Conservation (phyloP, 2,797 vertebrate genomes). For the Myotis daubentonii region DNA sequence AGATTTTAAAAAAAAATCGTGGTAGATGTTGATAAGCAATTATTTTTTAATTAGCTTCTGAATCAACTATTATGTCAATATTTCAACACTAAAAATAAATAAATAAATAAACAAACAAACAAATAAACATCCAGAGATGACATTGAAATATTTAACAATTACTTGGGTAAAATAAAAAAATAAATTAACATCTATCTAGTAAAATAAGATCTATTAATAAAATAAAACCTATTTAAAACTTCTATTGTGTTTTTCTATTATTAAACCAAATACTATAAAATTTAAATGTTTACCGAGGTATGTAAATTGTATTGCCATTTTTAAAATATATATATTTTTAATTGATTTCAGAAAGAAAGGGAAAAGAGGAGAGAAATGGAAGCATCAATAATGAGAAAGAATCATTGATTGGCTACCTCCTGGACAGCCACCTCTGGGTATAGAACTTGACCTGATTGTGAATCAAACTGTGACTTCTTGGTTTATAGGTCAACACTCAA, state of each 20-base stretch:
- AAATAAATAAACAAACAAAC: not conserved
- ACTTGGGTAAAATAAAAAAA: not conserved
- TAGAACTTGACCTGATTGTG: no score
- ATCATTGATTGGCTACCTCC: no score
- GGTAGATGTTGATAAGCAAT: conserved; percentile 5
- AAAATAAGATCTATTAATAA: no score
- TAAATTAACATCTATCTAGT: not conserved
- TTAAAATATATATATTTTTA: not conserved
- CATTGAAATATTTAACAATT: conserved; percentile 35
- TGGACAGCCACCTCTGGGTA: no score
- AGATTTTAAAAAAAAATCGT: not conserved
- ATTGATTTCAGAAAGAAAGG: no score
- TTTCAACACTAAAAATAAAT: conserved; percentile 17
- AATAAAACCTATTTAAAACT: not conserved
- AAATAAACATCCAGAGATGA: not conserved
- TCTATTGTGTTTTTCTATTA: not conserved
- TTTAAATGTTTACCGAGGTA: not conserved
- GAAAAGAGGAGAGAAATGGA: no score
- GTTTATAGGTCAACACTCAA: no score
- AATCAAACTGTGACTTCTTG: no score
- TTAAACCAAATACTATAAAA: conserved; percentile 2
- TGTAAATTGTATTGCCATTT: not conserved
- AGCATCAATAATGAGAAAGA: no score
- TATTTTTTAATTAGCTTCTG: conserved; percentile 48
- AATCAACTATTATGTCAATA: conserved; percentile 36